Base-by-base conservation (phyloP, 2,113 vertebrate genomes). In the Etheostoma spectabile region DNA sequence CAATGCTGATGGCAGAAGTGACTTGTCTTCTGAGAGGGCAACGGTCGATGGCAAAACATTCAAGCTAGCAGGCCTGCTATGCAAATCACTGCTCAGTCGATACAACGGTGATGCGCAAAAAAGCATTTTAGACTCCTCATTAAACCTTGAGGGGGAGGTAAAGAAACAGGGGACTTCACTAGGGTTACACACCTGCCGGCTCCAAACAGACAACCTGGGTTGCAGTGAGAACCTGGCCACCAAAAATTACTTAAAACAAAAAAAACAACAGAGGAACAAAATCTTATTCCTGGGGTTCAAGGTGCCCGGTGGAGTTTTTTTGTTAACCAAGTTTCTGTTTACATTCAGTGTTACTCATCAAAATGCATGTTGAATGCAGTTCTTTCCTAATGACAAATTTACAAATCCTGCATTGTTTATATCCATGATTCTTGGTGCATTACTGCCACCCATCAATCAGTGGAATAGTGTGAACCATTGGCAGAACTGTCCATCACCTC, bases 51-150 rank as follows among this genome's bases (percentile, higher is more conserved):
- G 68, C n/a, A 45, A 70, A 77, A 64, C 35, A 46, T 59, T 22
- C 13, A 38, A 56, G 59, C 42, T 18, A 8, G 27, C 55, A 56
- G 18, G 53, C 38, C 27, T 2, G 51, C 13, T 65, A 67, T 78
- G 73, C 51, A 86, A 81, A 86, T 82, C 35, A 61, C 61, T 68
- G 69, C 62, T 67, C 22, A 5, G 35, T 62, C 22, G 1, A 60
- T 82, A 35, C 15, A 15, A 18, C n/a, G 6, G 46, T 7, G 59
- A 55, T 24, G 62, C 15, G 33, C 27, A 79, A 49, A 67, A 30
- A 68, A 3, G 7, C 42, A 57, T 35, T 27, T 75, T 18, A 52
- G 11, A 59, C 24, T 14, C 30, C 60, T 71, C 60, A 69, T 82
- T 82, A 60, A 77, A 79, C 3, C 22, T 19, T 2, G 1, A 73